These are phyloP conservation scores for Gymnarchus niloticus DNA, from an alignment of 2,113 vertebrate species.

Conservation along the genomic window DNA sequence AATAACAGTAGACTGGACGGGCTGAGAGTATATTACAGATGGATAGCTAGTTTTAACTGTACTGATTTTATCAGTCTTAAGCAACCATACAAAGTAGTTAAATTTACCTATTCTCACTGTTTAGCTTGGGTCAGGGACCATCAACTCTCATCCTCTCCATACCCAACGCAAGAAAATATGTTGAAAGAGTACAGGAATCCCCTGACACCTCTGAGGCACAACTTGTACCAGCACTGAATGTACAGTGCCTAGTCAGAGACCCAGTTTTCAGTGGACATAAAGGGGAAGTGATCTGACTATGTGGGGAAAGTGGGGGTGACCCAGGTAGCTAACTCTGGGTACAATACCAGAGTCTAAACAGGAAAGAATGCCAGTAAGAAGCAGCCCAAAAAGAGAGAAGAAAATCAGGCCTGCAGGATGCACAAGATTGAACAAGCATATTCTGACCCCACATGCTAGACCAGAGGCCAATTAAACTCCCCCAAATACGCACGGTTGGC, in stretches of 20 bases:
- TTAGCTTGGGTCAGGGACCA: conserved; percentile 16
- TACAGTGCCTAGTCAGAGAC: conserved; percentile 37
- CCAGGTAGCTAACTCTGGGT: background rate
- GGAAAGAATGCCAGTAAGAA: background rate
- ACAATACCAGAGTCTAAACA: background rate
- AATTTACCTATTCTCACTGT: conserved; percentile 23
- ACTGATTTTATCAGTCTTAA: conserved; percentile 33
- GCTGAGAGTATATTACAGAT: background rate
- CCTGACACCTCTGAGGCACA: conserved; percentile 26
- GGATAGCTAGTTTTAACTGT: conserved; percentile 23
- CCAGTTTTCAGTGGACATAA: background rate
- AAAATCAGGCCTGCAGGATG: background rate
- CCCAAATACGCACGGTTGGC: background rate
- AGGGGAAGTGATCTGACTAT: conserved; percentile 34
- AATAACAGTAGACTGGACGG: background rate
- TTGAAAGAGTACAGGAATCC: conserved; percentile 50
- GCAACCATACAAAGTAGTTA: conserved; percentile 1
- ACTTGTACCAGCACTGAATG: conserved; percentile 33
- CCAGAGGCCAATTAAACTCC: background rate
- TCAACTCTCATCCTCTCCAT: background rate
- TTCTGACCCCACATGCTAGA: too few relatives aligned
- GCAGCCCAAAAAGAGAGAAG: background rate
- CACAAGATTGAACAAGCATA: background rate
- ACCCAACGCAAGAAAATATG: conserved; percentile 28
- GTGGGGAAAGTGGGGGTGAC: conserved; percentile 42